Base-by-base conservation (phyloP, 2,888 invertebrate species). In the Flexamia atlantica region DNA sequence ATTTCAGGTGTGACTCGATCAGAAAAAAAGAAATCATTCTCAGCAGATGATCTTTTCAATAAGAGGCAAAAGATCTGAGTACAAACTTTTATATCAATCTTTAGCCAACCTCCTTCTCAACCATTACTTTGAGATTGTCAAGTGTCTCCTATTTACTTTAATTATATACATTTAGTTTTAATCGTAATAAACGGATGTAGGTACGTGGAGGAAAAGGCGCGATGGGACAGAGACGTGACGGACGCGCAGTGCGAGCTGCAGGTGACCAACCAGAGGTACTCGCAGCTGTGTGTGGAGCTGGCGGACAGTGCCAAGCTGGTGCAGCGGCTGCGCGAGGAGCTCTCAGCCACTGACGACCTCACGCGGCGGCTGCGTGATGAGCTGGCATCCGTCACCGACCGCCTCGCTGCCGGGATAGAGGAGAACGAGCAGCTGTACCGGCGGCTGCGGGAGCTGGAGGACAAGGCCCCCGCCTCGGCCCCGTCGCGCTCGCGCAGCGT, bases 401-500 rank as follows among this genome's bases (percentile, higher is more conserved):
- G 89, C 23, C 86, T 90, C 76, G 88, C 88, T 28, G 87, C 88
- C 30, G 89, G 95, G 84, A 94, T 95, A 57, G 95, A 95, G 88
- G 96, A 96, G 89, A 96, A 96, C 89, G 96, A 96, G 88, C 91
- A 91, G 23, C 91, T 97, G 28, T 96, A 95, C 88, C 92, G 92
- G 79, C 93, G 94, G 87, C 91, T 97, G 83, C 92, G 95, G 84
- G 96, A 96, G 87, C 89, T 96, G 30, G 96, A 96, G 90, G 93
- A 93, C 23, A 91, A 92, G 86, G 93, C 83, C 92, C 14, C 28
- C 0, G 93, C 7, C 91, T 92, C 0, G 90, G 84, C 85, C 50
- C 91, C 92, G 88, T 93, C 93, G 87, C 93, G 93, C 85, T 92
- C 93, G 85, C 92, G 93, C 88, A 95, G 95, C 87, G 93, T 95